Base-by-base conservation (phyloP, 1,140 invertebrate genomes). In the Coptotermes formosanus region DNA sequence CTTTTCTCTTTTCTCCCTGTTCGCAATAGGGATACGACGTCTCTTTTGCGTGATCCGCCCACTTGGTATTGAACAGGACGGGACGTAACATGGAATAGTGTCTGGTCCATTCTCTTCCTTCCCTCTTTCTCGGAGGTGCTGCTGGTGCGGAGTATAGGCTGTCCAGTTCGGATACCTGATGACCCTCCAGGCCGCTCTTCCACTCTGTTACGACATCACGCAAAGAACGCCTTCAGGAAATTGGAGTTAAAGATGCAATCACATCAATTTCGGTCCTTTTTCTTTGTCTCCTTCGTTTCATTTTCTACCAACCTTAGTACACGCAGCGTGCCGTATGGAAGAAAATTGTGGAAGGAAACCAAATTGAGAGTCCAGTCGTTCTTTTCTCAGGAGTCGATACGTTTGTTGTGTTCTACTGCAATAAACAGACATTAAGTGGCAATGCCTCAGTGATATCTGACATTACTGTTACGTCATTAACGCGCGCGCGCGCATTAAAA, bases 221-320 rank as follows among this genome's bases (percentile, higher is more conserved):
- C 25, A 25, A 75, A 75, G 64, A 75, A 75, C 14, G 64, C 64
- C 64, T 75, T 12, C 64, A 75, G 64, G 64, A 75, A 75, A 75
- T 75, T 75, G 64, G 64, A 75, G 25, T 30, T 75, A 75, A 75
- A 75, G 64, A 75, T 75, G 64, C 64, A 75, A 75, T 75, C 64
- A 16, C 64, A 75, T 75, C 64, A 75, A 75, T 75, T 75, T 30
- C 64, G n/a, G n/a, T 75, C 30, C 25, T 16, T 14, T 75, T 30
- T 30, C 64, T 75, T 14, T 12, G 2, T 75, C 14, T 75, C n/a
- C n/a, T 75, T 14, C n/a, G n/a, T 30, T 75, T 75, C n/a, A 8
- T 64, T 64, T n/a, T 64, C 25, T 21, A 1, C 45, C 16, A 12
- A 55, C 16, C 52, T 16, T 4, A 16, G 1, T 30, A 25, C 25